A percentile compares a stretch with the other conserved stretches of the same genome.
Evolutionary conservation across 1,140 invertebrate species (phyloP).

Genomic region (Centruroides sculpturatus): DNA sequence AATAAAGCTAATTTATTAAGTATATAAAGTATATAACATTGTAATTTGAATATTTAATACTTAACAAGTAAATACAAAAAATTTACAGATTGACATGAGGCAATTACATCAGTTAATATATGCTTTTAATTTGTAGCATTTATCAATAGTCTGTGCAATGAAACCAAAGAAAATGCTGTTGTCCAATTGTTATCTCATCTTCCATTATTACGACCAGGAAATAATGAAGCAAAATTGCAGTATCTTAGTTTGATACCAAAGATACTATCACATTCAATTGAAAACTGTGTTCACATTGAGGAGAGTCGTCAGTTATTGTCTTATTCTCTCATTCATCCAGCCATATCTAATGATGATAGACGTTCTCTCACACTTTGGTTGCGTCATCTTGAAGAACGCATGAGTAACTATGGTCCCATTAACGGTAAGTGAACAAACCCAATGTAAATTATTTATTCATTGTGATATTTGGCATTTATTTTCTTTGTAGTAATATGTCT

Average conservation of each 20-base stretch:
- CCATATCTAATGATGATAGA: constrained; percentile 63
- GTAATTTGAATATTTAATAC: too few species aligned
- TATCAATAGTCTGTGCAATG: constrained; percentile 39
- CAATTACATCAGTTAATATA: background rate
- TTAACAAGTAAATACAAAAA: too few species aligned
- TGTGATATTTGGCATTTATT: too few species aligned
- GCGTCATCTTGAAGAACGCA: constrained; percentile 54
- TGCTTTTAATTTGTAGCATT: constrained; percentile 29
- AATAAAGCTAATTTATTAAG: too few species aligned
- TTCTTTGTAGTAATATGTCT: too few species aligned
- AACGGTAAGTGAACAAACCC: too few species aligned
- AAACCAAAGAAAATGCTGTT: constrained; percentile 49
- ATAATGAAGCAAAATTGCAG: constrained; percentile 55
- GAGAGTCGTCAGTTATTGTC: constrained; percentile 56
- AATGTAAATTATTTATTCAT: too few species aligned
- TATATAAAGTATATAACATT: too few species aligned
- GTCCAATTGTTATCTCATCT: constrained; percentile 58
- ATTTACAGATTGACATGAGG: background rate
- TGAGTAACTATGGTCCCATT: constrained; percentile 20
- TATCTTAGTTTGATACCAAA: constrained; percentile 53
- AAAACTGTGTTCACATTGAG: constrained; percentile 48
- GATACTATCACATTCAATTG: constrained; percentile 45
- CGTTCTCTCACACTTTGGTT: constrained; percentile 53
- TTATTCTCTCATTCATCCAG: constrained; percentile 86
- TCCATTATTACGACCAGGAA: constrained; percentile 67